A percentile compares a stretch with the other conserved stretches of the same genome.
Evolutionary conservation across 1,140 invertebrate species (phyloP).

Genomic region (Marisa cornuarietis): DNA sequence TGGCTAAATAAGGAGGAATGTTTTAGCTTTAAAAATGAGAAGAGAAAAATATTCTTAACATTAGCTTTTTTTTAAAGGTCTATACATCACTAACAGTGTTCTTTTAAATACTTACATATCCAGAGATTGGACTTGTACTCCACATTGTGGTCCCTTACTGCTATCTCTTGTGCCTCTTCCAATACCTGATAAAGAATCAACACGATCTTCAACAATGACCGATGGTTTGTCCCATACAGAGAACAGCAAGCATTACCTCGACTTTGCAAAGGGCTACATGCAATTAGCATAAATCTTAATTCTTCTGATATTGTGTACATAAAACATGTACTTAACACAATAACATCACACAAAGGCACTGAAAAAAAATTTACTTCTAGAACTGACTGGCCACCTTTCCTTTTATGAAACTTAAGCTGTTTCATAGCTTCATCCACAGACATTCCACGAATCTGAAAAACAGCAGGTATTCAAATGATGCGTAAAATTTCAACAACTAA

Average conservation of each 20-base stretch:
- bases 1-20: background rate
- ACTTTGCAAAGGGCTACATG: no score
- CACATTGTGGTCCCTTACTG: slow-evolving; percentile 89
- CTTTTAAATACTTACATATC: slow-evolving; percentile 80
- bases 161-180: slow-evolving; percentile 85
- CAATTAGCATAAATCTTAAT: no score
- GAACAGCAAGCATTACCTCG: no score
- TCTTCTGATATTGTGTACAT: no score
- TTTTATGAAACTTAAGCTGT: slow-evolving; percentile 84
- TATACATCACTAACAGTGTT: background rate
- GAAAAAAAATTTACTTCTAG: slow-evolving; percentile 72
- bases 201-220: background rate
- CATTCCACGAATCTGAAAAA: slow-evolving; percentile 78
- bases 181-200: slow-evolving; percentile 46
- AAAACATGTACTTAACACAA: no score
- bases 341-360: no score
- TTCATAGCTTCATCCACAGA: slow-evolving; percentile 91
- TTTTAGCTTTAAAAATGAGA: background rate
- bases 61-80: background rate
- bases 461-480: slow-evolving; percentile 4
- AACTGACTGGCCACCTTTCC: slow-evolving; percentile 83
- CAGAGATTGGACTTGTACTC: slow-evolving; percentile 96
- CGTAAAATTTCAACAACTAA: background rate
- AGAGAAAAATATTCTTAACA: background rate
- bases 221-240: no score